A percentile compares a stretch with the other conserved stretches of the same genome.
Conservation (phyloP, 2,888 invertebrate species). For the Yponomeuta sedellus region DNA sequence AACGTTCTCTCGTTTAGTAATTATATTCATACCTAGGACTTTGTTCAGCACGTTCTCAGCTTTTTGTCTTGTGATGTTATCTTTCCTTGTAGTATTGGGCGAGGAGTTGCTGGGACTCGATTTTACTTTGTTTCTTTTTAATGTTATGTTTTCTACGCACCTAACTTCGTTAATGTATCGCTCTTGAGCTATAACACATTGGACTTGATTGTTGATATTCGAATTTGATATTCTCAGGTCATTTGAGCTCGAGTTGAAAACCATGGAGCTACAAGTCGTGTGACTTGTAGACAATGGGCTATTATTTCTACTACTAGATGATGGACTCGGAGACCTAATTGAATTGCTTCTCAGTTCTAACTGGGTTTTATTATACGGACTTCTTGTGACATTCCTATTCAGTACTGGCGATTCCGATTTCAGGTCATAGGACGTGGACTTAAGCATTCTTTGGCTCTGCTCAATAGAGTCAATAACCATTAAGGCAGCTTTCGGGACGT, state of each 20-base stretch:
- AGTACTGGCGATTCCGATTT: slow-evolving; percentile 64
- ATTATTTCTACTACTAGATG: slow-evolving; percentile 66
- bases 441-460: slow-evolving; percentile 69
- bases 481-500: slow-evolving; percentile 62
- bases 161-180: slow-evolving; percentile 70
- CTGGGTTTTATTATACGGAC: slow-evolving; percentile 54
- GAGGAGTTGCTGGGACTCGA: slow-evolving; percentile 38
- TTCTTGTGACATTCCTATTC: slow-evolving; percentile 49
- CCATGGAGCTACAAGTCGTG: slow-evolving; percentile 73
- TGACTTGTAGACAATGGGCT: slow-evolving; percentile 71
- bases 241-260: slow-evolving; percentile 71
- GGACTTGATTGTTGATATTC: slow-evolving; percentile 66
- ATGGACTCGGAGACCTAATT: slow-evolving; percentile 63
- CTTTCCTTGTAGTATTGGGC: slow-evolving; percentile 56
- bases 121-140: slow-evolving; percentile 62
- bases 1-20: slow-evolving; percentile 61
- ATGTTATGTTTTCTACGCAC: slow-evolving; percentile 68
- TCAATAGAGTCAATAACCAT: slow-evolving; percentile 70
- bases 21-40: slow-evolving; percentile 68
- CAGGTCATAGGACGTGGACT: slow-evolving; percentile 66
- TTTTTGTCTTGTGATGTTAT: slow-evolving; percentile 65
- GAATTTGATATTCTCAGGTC: slow-evolving; percentile 69
- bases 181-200: slow-evolving; percentile 73
- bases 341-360: slow-evolving; percentile 62
- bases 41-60: slow-evolving; percentile 68